Conservation (phyloP, 2,888 invertebrate species). For the Microlaimidae sp. region DNA sequence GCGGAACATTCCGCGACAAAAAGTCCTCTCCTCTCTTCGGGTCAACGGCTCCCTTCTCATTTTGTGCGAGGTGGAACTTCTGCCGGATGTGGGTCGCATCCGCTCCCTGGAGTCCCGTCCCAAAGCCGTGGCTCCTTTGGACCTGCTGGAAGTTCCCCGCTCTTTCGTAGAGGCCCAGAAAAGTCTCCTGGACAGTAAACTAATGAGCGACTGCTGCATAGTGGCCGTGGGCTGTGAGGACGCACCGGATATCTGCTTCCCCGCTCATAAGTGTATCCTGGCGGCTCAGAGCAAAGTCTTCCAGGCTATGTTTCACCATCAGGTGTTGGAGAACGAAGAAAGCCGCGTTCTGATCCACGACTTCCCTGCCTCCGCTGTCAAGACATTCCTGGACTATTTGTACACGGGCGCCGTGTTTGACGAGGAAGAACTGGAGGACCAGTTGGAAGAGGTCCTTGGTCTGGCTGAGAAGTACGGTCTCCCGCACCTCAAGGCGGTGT, state of each 20-base stretch:
- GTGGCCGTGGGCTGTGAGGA: constrained; percentile 18
- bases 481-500: constrained; percentile 25
- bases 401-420: constrained; percentile 16
- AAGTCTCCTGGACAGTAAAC: constrained; percentile 19
- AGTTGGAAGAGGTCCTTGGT: constrained; percentile 22
- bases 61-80: constrained; percentile 31
- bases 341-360: constrained; percentile 20
- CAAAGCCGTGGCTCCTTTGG: neutral
- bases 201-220: constrained; percentile 27
- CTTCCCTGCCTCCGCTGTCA: constrained; percentile 21
- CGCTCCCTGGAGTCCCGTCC: neutral
- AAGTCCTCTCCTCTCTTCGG: constrained; percentile 28
- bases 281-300: constrained; percentile 31
- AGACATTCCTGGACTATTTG: constrained; percentile 26
- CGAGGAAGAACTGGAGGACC: neutral
- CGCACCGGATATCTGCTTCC: constrained; percentile 16
- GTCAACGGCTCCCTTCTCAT: constrained; percentile 30
- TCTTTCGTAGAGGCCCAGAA: neutral
- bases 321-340: constrained; percentile 20
- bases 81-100: constrained; percentile 24
- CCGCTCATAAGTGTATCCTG: constrained; percentile 29
- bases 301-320: constrained; percentile 29
- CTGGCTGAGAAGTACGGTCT: constrained; percentile 34
- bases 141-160: constrained; percentile 1
- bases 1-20: constrained; percentile 30